Base-by-base conservation (phyloP, 2,113 vertebrate genomes). In the Anolis sagrei region DNA sequence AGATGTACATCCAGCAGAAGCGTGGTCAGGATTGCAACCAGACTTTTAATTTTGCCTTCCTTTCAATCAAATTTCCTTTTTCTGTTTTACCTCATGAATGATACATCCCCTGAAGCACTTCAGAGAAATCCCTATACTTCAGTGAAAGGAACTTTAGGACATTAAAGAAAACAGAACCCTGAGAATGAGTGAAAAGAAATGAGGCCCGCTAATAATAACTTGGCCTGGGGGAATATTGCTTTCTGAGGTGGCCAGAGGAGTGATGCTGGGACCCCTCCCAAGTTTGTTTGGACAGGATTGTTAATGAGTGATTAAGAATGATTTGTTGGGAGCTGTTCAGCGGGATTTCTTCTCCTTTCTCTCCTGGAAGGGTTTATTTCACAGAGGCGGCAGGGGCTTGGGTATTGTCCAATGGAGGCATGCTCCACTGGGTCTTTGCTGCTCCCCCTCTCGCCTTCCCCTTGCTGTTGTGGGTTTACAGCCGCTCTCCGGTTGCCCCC, bases 401-500 rank as follows among this genome's bases (percentile, higher is more conserved):
- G 93, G 91, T 91, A 95, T 97, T 96, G 95, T 96, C 94, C 92
- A 76, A 93, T 91, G 39, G 39, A 44, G 39, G 92, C 92, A 92
- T 89, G 93, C 93, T 95, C 95, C 93, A 95, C 93, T 94, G 93
- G 93, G 93, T 94, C 90, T 81, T 91, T 84, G 91, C 92, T 85
- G 90, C 93, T 92, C 77, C 78, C 69, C 36, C 90, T 88, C 84
- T 80, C 78, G 81, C 88, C 95, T 96, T 58, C 39, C 39, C 39
- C 39, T 58, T 58, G 10, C 18, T 94, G 93, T 96, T 97, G 96
- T 97, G 93, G 86, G 88, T 89, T 95, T 94, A 95, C 93, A 95
- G 94, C 89, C 86, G 94, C 95, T 94, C 95, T 83, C 95, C 93
- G 94, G 94, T 86, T 96, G 95, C 95, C 94, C 96, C 95, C 93